Percentiles rank a stretch among this genome's conserved stretches.
Evolutionary conservation across 1,140 invertebrate genomes (phyloP).

Genomic region (Formica exsecta): DNA sequence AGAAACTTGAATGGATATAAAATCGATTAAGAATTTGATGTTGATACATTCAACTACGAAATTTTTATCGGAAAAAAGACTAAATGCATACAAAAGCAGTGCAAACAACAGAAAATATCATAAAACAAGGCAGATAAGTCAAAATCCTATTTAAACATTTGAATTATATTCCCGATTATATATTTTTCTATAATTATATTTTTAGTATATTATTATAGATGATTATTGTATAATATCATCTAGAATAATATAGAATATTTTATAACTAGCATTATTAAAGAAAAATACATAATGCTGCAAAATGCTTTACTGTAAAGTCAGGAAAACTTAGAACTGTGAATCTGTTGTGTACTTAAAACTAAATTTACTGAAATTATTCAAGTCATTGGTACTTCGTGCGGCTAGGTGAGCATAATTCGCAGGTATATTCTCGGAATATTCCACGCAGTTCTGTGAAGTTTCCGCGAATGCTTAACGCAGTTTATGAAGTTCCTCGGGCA

Average conservation of each 20-base stretch:
- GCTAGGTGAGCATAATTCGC: conserved; percentile 14
- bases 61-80: conserved; percentile 17
- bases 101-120: conserved; percentile 17
- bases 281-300: neutral
- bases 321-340: conserved; percentile 8
- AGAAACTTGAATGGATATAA: conserved; percentile 41
- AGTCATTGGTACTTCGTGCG: neutral
- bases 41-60: neutral
- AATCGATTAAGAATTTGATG: conserved; percentile 36
- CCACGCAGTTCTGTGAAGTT: conserved; percentile 44
- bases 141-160: neutral
- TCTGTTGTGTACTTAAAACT: neutral
- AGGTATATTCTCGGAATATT: conserved; percentile 38
- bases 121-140: neutral
- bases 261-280: conserved; percentile 8
- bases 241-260: conserved; percentile 3
- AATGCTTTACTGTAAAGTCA: conserved; percentile 24
- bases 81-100: conserved; percentile 14
- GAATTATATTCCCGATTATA: neutral
- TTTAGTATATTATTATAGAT: neutral
- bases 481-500: conserved; percentile 35
- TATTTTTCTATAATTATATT: neutral
- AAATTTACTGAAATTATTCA: conserved; percentile 28
- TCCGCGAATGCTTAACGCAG: conserved; percentile 32
- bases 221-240: neutral